Conservation (phyloP, 2,797 vertebrate genomes). For the Anableps anableps region DNA sequence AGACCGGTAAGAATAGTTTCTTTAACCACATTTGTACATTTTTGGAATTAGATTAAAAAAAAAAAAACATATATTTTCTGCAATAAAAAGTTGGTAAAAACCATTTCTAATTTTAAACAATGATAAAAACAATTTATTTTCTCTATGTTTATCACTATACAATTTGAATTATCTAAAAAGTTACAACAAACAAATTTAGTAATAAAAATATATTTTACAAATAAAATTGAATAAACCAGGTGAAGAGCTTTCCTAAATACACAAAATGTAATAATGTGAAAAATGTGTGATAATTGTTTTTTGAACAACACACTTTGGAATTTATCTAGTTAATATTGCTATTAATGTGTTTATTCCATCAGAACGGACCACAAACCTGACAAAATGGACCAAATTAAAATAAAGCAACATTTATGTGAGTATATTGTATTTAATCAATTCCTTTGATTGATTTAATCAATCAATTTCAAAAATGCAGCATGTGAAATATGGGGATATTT, state of each 20-base stretch:
- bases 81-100: neutral
- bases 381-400: neutral
- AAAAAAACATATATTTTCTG: neutral
- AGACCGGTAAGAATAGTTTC: neutral
- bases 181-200: no score
- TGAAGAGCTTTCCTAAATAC: no score
- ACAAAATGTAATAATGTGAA: no score
- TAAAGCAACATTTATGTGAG: neutral
- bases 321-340: neutral
- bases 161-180: neutral
- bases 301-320: no score
- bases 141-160: neutral
- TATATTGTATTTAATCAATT: neutral
- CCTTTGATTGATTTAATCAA: neutral
- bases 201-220: no score
- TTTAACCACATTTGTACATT: neutral
- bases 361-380: neutral
- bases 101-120: neutral
- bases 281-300: no score
- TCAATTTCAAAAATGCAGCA: no score
- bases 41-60: neutral
- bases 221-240: no score
- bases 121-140: neutral
- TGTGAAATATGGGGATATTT: no score
- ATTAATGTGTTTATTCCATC: neutral